phyloP scores from a whole-genome alignment of 2,113 vertebrate species.

The Amphiprion ocellaris region DNA sequence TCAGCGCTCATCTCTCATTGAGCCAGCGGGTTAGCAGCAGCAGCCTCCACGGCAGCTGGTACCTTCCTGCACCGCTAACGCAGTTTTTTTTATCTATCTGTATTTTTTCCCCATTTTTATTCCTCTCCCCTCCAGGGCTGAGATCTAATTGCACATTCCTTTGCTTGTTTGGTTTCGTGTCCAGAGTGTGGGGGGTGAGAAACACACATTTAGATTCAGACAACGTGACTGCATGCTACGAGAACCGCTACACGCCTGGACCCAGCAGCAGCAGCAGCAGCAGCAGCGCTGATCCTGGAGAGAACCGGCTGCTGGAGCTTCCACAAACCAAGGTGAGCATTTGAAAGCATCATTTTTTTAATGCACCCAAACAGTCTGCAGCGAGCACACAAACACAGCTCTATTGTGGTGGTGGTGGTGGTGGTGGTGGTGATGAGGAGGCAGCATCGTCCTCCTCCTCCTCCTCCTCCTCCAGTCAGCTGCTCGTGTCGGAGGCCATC shows the following conservation, averaged over 20 bases:
- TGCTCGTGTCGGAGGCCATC: conserved; percentile 59
- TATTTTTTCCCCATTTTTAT: background rate
- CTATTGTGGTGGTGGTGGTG: conserved; percentile 1
- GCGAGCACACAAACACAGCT: background rate
- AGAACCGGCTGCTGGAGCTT: background rate
- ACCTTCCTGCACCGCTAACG: conserved; percentile 23
- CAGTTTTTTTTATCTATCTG: too few relatives aligned
- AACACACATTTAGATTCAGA: conserved; percentile 45
- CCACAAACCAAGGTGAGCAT: conserved; percentile 56
- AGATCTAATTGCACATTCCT: background rate
- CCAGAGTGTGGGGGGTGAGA: background rate
- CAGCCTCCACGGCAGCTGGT: conserved; percentile 34
- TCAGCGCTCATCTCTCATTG: conserved; percentile 1
- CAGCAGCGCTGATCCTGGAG: background rate
- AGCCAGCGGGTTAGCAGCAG: conserved; percentile 22
- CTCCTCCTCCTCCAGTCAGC: conserved; percentile 31
- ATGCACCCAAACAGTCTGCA: background rate
- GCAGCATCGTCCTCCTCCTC: conserved; percentile 18
- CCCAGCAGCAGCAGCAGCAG: conserved; percentile 26
- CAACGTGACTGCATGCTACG: conserved; percentile 50
- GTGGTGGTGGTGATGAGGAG: conserved; percentile 4
- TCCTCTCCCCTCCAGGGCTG: too few relatives aligned
- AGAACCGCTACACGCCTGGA: conserved; percentile 25
- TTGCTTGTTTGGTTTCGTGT: conserved; percentile 1
- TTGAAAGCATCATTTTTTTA: background rate